A percentile compares a stretch with the other conserved stretches of the same genome.
These are phyloP conservation scores for Syncerus caffer DNA, from an alignment of 2,797 vertebrate species.

Conservation along the genomic window DNA sequence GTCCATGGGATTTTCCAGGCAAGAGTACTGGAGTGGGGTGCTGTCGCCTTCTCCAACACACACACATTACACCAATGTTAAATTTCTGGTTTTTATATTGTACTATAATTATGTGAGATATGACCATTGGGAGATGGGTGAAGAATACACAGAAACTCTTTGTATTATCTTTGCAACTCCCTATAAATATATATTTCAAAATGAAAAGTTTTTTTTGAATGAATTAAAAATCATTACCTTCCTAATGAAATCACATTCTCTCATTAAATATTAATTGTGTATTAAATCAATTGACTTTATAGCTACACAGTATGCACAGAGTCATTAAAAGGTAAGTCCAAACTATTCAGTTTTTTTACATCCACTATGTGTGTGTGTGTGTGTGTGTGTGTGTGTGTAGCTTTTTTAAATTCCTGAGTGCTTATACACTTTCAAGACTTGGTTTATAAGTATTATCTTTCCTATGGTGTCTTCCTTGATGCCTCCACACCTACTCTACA, in stretches of 20 bases:
- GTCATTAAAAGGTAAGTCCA: background rate
- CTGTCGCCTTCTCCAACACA: too few species aligned
- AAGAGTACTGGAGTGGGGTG: too few species aligned
- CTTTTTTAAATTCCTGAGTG: background rate
- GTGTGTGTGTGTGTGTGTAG: background rate
- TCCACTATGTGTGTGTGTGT: background rate
- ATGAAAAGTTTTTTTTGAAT: background rate
- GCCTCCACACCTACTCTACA: background rate
- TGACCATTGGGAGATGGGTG: background rate
- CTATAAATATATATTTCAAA: background rate
- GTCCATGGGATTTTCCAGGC: too few species aligned
- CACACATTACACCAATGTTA: background rate
- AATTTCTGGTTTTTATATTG: background rate
- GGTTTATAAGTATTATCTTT: background rate
- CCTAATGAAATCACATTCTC: background rate
- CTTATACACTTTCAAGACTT: background rate
- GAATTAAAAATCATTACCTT: background rate
- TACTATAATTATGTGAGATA: background rate
- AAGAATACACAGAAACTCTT: background rate
- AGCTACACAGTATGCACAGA: background rate
- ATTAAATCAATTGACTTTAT: background rate
- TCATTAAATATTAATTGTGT: background rate
- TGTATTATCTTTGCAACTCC: background rate
- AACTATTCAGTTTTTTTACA: background rate
- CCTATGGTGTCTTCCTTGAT: background rate